Base-by-base conservation (phyloP, 2,797 vertebrate genomes). In the Sebastes steindachneri region DNA sequence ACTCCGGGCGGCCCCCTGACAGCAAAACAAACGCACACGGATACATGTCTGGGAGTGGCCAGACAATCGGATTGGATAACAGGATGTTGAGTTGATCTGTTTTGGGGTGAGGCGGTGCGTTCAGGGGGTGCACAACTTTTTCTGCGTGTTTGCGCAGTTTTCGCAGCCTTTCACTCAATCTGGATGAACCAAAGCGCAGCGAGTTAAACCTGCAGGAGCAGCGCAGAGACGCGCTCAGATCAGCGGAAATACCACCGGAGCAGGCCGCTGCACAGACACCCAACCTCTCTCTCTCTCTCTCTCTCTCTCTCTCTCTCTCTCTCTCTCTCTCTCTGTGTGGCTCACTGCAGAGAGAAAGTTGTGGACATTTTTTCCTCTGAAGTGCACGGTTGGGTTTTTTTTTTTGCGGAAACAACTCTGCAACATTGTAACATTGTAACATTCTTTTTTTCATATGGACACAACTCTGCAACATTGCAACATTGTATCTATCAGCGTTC, bases 361-460 rank as follows among this genome's bases (percentile, higher is more conserved):
- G 92, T 91, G 90, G 94, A 92, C 90, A 88, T 94, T 93, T 94
- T 94, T 93, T 94, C 17, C 26, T 82, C 88, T 86, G 89, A 90
- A 88, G 88, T 89, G 90, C 84, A 87, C 79, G 62, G 51, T 78
- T 41, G 37, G 35, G 35, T 2, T 15, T 41, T 33, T 54, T 54
- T 58, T 51, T 66, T 72, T 31, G 51, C 88, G 67, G 82, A 88
- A 79, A 75, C 83, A 48, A 48, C 60, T 35, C 85, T 86, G 88
- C 88, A 90, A 68, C 80, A 25, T 21, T 59, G 73, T 48, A 58
- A 79, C 76, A 26, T 37, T 37, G 35, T 37, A 37, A 37, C 35
- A 37, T 37, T 37, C 12, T 41, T 15, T 41, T n/a, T 54, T 58
- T 51, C 69, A 70, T 31, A 54, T 88, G 67, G 82, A 88, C 80